Base-by-base conservation (phyloP, 1,140 invertebrate species). In the Macrocentrus cingulum region DNA sequence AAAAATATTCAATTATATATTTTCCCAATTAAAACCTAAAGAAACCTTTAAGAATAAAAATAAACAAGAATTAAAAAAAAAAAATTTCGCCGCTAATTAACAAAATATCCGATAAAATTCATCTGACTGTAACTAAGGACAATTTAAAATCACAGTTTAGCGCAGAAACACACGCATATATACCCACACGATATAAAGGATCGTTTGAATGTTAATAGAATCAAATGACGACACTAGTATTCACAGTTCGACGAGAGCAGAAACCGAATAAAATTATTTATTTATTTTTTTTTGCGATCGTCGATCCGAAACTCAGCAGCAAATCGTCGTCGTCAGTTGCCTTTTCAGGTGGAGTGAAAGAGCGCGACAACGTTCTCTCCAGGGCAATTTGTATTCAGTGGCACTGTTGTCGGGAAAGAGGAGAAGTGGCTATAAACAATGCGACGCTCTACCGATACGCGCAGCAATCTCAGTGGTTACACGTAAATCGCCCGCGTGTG, bases 361-460 rank as follows among this genome's bases (percentile, higher is more conserved):
- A 56, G 41, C 32, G 16, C 44, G 13, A 29, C 8, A 19, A 41
- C 16, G 11, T 37, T 34, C 51, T 32, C 45, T 53, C 53, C 50
- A 11, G 44, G 22, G 51, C 62, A 64, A 64, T 64, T 64, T 64
- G 62, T 64, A 64, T 64, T 64, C 62, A 64, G 62, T 54, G 48
- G 55, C 56, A 44, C 52, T 56, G 22, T 61, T 59, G 62, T 55
- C 55, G 37, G 29, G 42, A 63, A 63, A 63, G 39, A 63, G 61
- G 53, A 61, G 59, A 64, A 58, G 59, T 61, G 56, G 62, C 59
- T 64, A 64, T 64, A 64, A 64, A 64, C 62, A 64, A 64, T 61
- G 59, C 55, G 58, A 53, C 48, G 58, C 44, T 55, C 34, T 51
- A 64, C 59, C 59, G 54, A 64, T 61, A 64, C 62, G 55, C 56